Base-by-base conservation (phyloP, 2,797 vertebrate genomes). In the Neoniphon sammara region DNA sequence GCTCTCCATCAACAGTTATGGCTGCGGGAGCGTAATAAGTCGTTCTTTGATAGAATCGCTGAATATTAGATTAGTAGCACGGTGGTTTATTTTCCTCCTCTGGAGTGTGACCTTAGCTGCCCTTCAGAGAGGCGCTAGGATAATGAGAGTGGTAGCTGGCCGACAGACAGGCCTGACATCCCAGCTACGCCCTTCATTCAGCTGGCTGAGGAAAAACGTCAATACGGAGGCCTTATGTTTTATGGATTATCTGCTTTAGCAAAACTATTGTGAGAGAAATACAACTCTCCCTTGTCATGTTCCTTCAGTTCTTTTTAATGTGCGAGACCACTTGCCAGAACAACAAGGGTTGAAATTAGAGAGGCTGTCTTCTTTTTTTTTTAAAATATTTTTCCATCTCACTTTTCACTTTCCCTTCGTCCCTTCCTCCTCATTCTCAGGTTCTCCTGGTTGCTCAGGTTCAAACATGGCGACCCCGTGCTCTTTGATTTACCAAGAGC, bases 171-270 rank as follows among this genome's bases (percentile, higher is more conserved):
- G 85, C 78, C 88, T 86, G 89, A 90, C 91, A 91, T 84, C 83
- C 78, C 87, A 90, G 85, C 90, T 89, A 87, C 79, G 89, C 89
- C 86, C 87, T 91, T 91, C 90, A 90, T 80, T 92, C 89, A 91
- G 82, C 78, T 9, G 73, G 85, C 84, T 87, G 89, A 90, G 82
- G 73, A 84, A 75, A 90, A 87, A 89, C 77, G 88, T 92, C 90
- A 90, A 91, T 93, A 91, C 75, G 2, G 85, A 88, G 80, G 85
- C 86, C 89, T 92, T 93, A 93, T 92, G 90, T 92, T 92, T 93
- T 91, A 92, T 91, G 91, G 89, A 93, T 92, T 91, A 90, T 91
- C 83, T 91, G 86, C 88, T 91, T 90, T 85, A 84, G 87, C 85
- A 87, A 91, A 92, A 90, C 86, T 89, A 89, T 78, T 72, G 87